Evolutionary conservation across 2,888 invertebrate species (phyloP), one percentile per base, ranked within the genome.

Genomic region (Sussaba pulchella): DNA sequence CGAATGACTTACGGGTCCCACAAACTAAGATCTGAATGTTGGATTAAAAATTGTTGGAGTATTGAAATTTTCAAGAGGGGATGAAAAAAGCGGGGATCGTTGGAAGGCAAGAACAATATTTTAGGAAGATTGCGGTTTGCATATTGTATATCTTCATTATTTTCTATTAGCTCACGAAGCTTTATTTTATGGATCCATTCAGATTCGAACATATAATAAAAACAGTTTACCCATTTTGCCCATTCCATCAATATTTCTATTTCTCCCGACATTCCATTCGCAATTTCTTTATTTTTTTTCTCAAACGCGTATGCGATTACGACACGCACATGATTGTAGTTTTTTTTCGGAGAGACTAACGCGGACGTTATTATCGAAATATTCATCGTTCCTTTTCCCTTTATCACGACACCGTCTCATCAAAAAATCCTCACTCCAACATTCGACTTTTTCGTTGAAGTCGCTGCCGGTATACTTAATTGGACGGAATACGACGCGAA

Each of bases 381-480:
- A 39, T 59, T 59, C 10, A 59, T 39, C 12, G 59, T n/a, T n/a
- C 26, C 26, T 52, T 50, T 26, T 52, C 12, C n/a, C 24, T 26
- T 52, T 21, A 24, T 26, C 52, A 24, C 24, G 36, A 57, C 14
- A 31, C 2, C 6, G 14, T 39, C 17, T 39, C 36, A 39, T 36
- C 59, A 36, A 17, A 39, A n/a, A 39, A 39, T 19, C 10, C 39
- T 26, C 31, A 8, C 41, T 54, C 61, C 17, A 26, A 36, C 36
- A 31, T 31, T 54, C 47, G 12, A 12, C 31, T 69, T 17, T 36
- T 12, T n/a, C 1, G 5, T 59, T 47, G 19, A 4, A 12, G 10
- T 59, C 17, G 36, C 17, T 9, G 57, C 17, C 24, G n/a, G 71
- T 41, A 52, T 6, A 43, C 50, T 43, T 10, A 41, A 69, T 63